Evolutionary conservation across 2,888 invertebrate species (phyloP), one percentile per base, ranked within the genome.

Genomic region (Polietes domitor): DNA sequence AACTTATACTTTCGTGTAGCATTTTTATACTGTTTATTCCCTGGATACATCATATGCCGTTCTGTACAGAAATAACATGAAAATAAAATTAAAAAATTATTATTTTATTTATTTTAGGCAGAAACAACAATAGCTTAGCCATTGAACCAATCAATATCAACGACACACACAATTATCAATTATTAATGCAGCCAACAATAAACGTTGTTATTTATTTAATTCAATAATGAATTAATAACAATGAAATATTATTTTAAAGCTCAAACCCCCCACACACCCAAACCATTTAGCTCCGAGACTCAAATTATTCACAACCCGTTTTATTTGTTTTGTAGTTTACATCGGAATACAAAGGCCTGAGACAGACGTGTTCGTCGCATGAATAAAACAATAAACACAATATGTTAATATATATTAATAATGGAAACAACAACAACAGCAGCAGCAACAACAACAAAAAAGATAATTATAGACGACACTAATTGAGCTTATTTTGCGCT

Each of bases 401-500:
- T 61, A 61, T 61, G 61, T 61, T 58, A 61, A 61, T 61, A n/a
- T 17, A 32, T 24, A 58, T 58, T 58, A 61, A 61, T 61, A 32
- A 61, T 15, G n/a, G 1, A 15, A 47, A 19, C 43, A 70, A 41
- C 61, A 76, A 28, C 19, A 50, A 9, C 26, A 41, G 2, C 47
- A 41, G 5, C 53, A 37, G 70, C 53, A 50, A 58, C 19, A 77
- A 74, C 53, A 55, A 47, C 24, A 74, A 58, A 32, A 37, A 72
- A 81, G 61, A 61, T 81, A 76, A 81, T 79, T 84, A 84, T 84
- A 75, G 65, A 72, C 84, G 72, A 76, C 78, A 76, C 78, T 84
- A 81, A 84, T 84, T 84, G 81, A 81, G 81, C 81, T 81, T 72
- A 81, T 81, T 84, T 81, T 81, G 68, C 84, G 84, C 76, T 84